phyloP scores from a whole-genome alignment of 2,113 vertebrate species.

The Charina bottae region DNA sequence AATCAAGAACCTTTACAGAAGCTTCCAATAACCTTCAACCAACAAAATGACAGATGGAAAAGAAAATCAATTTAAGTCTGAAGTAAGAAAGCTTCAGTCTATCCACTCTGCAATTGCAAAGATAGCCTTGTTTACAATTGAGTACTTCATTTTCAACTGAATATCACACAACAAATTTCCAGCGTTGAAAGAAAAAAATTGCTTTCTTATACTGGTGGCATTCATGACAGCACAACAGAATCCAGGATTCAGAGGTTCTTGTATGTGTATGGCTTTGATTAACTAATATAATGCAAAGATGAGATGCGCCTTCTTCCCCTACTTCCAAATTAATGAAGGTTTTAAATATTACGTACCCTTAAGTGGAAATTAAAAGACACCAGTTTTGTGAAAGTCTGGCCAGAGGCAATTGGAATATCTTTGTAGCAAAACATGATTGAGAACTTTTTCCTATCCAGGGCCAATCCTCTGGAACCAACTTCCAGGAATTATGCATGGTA shows the following conservation, averaged over 20 bases:
- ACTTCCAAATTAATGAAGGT: not conserved
- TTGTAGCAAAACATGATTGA: not conserved
- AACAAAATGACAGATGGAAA: constrained; percentile 34
- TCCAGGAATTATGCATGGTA: not conserved
- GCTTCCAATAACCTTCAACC: constrained; percentile 33
- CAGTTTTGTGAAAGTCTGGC: not conserved
- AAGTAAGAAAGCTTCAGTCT: not conserved
- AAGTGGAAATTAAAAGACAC: not conserved
- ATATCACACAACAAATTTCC: not conserved
- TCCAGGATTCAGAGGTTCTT: not conserved
- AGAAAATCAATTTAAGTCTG: constrained; percentile 9
- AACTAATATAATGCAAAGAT: not conserved
- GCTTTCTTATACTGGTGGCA: not conserved
- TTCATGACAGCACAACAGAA: not conserved
- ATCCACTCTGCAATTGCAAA: not conserved
- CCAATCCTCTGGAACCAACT: not conserved
- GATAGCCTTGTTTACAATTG: not conserved
- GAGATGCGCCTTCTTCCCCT: not conserved
- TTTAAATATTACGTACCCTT: not conserved
- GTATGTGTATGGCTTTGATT: not conserved
- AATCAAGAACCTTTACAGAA: constrained; percentile 62
- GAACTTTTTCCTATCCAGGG: not conserved
- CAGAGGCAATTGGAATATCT: not conserved
- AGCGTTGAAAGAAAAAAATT: not conserved
- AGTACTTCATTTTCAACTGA: not conserved